Evolutionary conservation across 2,797 vertebrate genomes (phyloP).

Genomic region (Anolis apletophallus): DNA sequence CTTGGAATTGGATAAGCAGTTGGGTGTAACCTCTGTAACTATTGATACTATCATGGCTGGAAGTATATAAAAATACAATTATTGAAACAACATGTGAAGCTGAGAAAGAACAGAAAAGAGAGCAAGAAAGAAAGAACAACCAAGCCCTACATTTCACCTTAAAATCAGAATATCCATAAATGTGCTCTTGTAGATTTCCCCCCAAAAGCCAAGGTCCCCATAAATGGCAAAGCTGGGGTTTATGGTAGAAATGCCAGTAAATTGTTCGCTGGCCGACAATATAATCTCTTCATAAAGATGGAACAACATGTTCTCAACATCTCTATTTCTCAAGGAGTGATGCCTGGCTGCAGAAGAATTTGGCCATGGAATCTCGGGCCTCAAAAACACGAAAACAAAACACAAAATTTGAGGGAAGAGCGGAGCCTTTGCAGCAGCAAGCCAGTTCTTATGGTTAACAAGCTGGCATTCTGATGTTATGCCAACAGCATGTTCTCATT

Average conservation of each 20-base stretch:
- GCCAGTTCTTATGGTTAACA: conserved; percentile 62
- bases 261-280: conserved; percentile 46
- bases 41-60: not conserved
- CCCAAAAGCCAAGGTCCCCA: conserved; percentile 24
- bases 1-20: not conserved
- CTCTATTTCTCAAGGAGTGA: conserved; percentile 44
- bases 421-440: conserved; percentile 34
- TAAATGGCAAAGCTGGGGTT: conserved; percentile 15
- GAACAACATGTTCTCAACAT: conserved; percentile 44
- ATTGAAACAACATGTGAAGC: not conserved
- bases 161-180: conserved; percentile 16
- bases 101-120: not conserved
- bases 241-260: conserved; percentile 33
- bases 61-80: not conserved
- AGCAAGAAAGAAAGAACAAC: not conserved
- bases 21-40: not conserved
- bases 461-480: conserved; percentile 59
- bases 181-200: conserved; percentile 36
- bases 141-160: not conserved
- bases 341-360: conserved; percentile 52
- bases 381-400: not conserved
- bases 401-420: conserved; percentile 11
- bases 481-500: conserved; percentile 63
- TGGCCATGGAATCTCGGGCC: conserved; percentile 5
- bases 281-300: conserved; percentile 49